These are phyloP conservation scores for Aepyceros melampus DNA, from an alignment of 2,113 vertebrate species.

Conservation along the genomic window DNA sequence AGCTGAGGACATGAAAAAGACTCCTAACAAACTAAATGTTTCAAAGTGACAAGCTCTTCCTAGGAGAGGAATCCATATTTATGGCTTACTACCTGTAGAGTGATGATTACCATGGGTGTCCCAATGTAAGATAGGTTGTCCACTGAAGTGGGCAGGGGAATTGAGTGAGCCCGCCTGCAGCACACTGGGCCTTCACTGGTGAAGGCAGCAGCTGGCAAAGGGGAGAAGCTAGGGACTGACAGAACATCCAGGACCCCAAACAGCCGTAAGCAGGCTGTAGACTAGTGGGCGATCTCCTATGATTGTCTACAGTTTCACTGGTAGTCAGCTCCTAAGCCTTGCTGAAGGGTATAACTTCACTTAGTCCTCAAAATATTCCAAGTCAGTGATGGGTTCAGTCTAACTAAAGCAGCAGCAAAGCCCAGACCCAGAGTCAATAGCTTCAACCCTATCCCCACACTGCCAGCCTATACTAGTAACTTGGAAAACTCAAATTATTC, in stretches of 20 bases:
- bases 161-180: not conserved
- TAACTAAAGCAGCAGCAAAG: not conserved
- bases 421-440: not conserved
- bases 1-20: not conserved
- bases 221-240: not conserved
- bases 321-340: not conserved
- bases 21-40: not conserved
- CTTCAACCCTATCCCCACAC: not conserved
- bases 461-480: not conserved
- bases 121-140: no score
- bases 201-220: not conserved
- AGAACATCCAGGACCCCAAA: not conserved
- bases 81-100: not conserved
- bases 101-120: not conserved
- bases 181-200: not conserved
- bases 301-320: not conserved
- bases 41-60: not conserved
- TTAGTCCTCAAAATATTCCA: not conserved
- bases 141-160: not conserved
- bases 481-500: not conserved
- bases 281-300: not conserved
- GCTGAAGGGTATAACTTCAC: not conserved
- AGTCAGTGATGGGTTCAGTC: not conserved
- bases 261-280: not conserved
- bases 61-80: not conserved